Evolutionary conservation across 1,140 invertebrate genomes (phyloP).

Genomic region (Brachionus paranguensis): DNA sequence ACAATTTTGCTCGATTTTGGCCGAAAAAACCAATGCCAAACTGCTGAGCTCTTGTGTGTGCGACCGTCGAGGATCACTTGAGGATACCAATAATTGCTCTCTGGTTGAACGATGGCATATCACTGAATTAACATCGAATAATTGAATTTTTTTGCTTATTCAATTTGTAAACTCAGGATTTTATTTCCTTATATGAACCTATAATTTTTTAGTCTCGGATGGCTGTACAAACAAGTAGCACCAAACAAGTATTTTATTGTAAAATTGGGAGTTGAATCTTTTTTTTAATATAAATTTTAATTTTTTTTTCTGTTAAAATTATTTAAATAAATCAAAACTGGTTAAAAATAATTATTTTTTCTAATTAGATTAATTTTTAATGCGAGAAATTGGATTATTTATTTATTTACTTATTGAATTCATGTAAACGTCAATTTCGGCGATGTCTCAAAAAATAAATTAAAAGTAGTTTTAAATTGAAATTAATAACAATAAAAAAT

Average conservation of each 20-base stretch:
- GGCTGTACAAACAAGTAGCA: not conserved
- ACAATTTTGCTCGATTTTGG: slow-evolving; percentile 13
- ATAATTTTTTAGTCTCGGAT: not conserved
- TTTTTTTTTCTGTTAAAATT: too few species aligned
- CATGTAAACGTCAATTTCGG: too few species aligned
- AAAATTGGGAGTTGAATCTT: not conserved
- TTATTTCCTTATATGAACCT: not conserved
- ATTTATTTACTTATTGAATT: too few species aligned
- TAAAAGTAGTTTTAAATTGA: too few species aligned
- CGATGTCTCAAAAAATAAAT: too few species aligned
- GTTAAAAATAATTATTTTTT: too few species aligned
- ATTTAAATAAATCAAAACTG: too few species aligned
- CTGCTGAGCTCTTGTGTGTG: slow-evolving; percentile 23
- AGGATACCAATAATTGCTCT: not conserved
- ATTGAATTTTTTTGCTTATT: not conserved
- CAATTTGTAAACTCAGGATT: not conserved
- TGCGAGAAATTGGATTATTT: too few species aligned
- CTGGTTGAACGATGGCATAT: slow-evolving; percentile 24
- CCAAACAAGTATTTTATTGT: not conserved
- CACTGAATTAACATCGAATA: not conserved
- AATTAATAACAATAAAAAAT: too few species aligned
- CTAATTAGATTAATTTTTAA: too few species aligned
- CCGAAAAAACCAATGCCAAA: not conserved
- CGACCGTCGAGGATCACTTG: not conserved
- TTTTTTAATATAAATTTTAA: not conserved